These are phyloP conservation scores for Altica lythri DNA, from an alignment of 2,888 invertebrate genomes.

Conservation along the genomic window DNA sequence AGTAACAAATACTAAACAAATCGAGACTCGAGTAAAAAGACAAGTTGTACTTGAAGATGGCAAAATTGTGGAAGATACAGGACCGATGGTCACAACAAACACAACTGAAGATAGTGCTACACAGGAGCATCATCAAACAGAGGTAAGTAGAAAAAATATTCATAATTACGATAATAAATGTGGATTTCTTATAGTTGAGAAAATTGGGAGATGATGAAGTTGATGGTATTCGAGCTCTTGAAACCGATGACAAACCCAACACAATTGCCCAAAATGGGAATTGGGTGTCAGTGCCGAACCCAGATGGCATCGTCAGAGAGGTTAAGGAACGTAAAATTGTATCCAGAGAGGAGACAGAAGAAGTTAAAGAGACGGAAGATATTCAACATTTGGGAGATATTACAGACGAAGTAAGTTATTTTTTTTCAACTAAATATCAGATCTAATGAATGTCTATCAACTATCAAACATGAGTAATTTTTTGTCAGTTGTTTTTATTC, in stretches of 20 bases:
- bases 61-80: constrained; percentile 85
- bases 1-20: constrained; percentile 86
- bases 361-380: constrained; percentile 83
- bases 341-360: constrained; percentile 81
- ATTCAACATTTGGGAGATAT: constrained; percentile 82
- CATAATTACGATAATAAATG: constrained; percentile 7
- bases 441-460: too few species aligned
- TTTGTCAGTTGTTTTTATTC: too few species aligned
- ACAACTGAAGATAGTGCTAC: constrained; percentile 91
- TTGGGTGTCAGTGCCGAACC: constrained; percentile 67
- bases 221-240: constrained; percentile 44
- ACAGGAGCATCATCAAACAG: constrained; percentile 86
- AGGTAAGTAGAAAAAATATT: constrained; percentile 61
- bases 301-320: constrained; percentile 79
- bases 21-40: constrained; percentile 87
- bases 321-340: constrained; percentile 78
- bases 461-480: too few species aligned
- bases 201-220: constrained; percentile 54
- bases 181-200: constrained; percentile 46
- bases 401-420: constrained; percentile 76
- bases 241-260: constrained; percentile 35
- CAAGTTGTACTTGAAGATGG: constrained; percentile 90
- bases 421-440: not conserved
- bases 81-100: constrained; percentile 87
- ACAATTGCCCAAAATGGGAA: constrained; percentile 48